Conservation (phyloP, 2,113 vertebrate genomes). For the Acrocephalus arundinaceus region DNA sequence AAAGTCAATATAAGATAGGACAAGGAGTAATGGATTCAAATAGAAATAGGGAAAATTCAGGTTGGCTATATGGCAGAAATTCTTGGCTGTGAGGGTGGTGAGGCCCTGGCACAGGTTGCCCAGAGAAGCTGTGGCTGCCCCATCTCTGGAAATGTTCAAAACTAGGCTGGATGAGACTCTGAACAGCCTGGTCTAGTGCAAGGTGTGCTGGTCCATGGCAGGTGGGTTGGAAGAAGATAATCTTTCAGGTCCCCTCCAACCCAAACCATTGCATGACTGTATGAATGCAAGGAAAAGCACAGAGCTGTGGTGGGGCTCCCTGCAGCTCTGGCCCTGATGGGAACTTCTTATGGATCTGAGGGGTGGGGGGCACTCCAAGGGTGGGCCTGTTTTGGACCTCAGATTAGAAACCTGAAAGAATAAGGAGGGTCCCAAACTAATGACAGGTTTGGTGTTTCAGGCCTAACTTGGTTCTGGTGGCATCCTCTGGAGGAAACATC, state of each 20-base stretch:
- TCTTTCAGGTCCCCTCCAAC: neutral
- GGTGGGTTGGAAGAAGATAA: neutral
- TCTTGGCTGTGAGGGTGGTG: neutral
- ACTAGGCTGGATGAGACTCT: neutral
- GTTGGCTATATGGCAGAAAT: neutral
- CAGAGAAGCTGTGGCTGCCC: neutral
- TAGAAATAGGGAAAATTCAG: neutral
- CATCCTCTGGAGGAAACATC: fast-evolving
- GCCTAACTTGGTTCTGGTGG: neutral
- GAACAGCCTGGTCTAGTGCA: neutral
- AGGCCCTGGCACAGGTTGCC: neutral
- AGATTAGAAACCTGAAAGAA: neutral
- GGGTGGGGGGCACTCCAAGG: neutral
- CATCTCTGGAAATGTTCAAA: neutral
- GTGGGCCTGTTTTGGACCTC: neutral
- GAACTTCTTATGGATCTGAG: neutral
- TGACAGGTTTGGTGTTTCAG: neutral
- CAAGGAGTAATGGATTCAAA: neutral
- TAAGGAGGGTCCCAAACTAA: neutral
- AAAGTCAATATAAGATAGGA: neutral
- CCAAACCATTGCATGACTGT: neutral
- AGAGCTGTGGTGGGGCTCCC: neutral
- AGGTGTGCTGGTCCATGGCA: neutral
- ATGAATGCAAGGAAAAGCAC: neutral
- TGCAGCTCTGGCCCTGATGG: neutral